Conservation (phyloP, 2,888 invertebrate genomes). For the Orthosia cruda region DNA sequence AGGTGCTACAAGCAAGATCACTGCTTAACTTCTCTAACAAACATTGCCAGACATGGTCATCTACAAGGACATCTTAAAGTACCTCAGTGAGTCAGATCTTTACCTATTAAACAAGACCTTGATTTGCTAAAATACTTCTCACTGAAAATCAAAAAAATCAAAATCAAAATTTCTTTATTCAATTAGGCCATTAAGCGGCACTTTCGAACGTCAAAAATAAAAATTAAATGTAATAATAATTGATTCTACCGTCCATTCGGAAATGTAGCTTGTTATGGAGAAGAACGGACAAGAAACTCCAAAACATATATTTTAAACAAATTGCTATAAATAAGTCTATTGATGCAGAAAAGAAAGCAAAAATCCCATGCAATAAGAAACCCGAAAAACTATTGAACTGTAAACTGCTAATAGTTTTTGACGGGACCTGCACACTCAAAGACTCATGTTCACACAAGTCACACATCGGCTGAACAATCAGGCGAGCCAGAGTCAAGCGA, state of each 20-base stretch:
- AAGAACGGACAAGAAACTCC: too few relatives aligned
- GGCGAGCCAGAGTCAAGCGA: constrained; percentile 39
- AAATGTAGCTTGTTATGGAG: too few relatives aligned
- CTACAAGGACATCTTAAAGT: too few relatives aligned
- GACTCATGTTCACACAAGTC: constrained; percentile 47
- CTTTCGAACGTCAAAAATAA: too few relatives aligned
- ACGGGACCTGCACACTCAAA: constrained; percentile 45
- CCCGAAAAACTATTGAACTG: constrained; percentile 31
- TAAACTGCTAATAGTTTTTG: constrained; percentile 76
- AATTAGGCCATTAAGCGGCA: too few relatives aligned
- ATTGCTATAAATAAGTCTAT: background rate
- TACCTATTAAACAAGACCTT: background rate
- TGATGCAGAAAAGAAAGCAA: constrained; percentile 43
- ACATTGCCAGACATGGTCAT: background rate
- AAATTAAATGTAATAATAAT: too few relatives aligned
- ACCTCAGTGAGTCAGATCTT: background rate
- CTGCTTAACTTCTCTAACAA: too few relatives aligned
- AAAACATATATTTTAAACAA: too few relatives aligned
- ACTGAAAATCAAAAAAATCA: too few relatives aligned
- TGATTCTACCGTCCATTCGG: too few relatives aligned
- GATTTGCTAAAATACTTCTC: background rate
- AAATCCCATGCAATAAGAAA: constrained; percentile 32
- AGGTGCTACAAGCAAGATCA: too few relatives aligned
- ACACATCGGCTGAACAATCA: constrained; percentile 45
- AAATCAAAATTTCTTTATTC: too few relatives aligned